Evolutionary conservation across 2,888 invertebrate genomes (phyloP).

Genomic region (Brachylomia viminalis): DNA sequence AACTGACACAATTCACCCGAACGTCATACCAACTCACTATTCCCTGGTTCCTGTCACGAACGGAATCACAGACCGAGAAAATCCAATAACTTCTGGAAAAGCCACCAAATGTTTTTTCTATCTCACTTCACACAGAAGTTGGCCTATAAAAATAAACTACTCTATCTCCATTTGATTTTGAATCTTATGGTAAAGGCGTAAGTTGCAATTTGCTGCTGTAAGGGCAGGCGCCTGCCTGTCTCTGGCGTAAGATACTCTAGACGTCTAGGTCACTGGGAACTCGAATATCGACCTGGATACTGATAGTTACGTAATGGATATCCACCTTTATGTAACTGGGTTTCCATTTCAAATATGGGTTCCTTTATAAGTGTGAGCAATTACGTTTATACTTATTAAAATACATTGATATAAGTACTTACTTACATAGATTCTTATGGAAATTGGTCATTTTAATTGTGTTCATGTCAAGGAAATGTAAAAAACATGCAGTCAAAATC

Average conservation of each 20-base stretch:
- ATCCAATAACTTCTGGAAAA: slow-evolving; percentile 19
- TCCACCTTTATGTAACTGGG: slow-evolving; percentile 51
- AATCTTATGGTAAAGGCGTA: background rate
- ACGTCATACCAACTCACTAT: background rate
- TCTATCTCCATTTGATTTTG: background rate
- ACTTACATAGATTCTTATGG: background rate
- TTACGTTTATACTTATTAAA: background rate
- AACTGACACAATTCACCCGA: slow-evolving; percentile 8
- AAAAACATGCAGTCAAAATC: background rate
- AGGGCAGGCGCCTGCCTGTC: slow-evolving; percentile 68
- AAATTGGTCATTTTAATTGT: background rate
- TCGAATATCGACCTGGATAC: slow-evolving; percentile 72
- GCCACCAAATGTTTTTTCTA: slow-evolving; percentile 20
- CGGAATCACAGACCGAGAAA: slow-evolving; percentile 27
- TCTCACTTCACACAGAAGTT: slow-evolving; percentile 32
- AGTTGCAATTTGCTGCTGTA: slow-evolving; percentile 14
- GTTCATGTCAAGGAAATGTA: background rate
- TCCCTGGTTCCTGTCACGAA: slow-evolving; percentile 7
- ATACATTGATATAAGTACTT: background rate
- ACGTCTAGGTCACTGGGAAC: slow-evolving; percentile 76
- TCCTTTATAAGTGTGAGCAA: background rate
- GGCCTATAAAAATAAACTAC: slow-evolving; percentile 47
- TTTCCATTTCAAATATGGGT: slow-evolving; percentile 32
- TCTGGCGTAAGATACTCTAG: slow-evolving; percentile 68
- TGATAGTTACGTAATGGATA: slow-evolving; percentile 62